phyloP scores from a whole-genome alignment of 2,113 vertebrate genomes.

The Zosterops pallidus region DNA sequence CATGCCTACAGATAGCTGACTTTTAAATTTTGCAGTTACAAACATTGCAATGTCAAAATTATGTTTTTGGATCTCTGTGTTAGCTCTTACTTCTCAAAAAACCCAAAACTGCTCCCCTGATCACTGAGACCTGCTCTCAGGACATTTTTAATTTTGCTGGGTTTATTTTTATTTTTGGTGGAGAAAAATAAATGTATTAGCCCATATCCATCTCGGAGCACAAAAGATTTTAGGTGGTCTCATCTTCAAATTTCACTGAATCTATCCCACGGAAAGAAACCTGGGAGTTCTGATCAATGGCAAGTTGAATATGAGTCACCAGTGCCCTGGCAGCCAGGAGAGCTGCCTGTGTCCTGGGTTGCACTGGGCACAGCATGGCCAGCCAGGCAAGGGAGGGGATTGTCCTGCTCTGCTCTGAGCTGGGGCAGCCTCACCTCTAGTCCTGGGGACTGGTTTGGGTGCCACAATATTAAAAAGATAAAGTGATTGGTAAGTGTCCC shows the following conservation, averaged over 20 bases:
- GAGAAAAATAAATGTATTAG: background rate
- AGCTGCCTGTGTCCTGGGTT: rapidly evolving
- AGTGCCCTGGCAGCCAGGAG: background rate
- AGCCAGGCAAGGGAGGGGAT: rapidly evolving
- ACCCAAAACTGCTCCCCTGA: background rate
- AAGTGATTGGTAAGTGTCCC: rapidly evolving
- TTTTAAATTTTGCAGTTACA: background rate
- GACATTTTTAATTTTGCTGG: background rate
- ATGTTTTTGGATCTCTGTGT: background rate
- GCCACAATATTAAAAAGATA: rapidly evolving
- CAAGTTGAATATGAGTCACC: background rate
- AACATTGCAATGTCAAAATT: background rate
- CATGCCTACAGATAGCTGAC: background rate
- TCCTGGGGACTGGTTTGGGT: background rate
- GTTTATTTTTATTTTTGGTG: background rate
- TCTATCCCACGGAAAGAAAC: rapidly evolving
- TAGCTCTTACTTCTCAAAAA: background rate
- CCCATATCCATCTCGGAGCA: background rate
- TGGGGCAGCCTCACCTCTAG: rapidly evolving
- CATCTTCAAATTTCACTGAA: background rate
- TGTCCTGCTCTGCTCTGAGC: background rate
- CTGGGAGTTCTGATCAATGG: rapidly evolving
- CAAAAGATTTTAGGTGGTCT: background rate
- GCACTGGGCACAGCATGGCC: rapidly evolving
- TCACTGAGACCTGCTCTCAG: too few relatives aligned